Base-by-base conservation (phyloP, 2,797 vertebrate genomes). In the Phaenicophaeus curvirostris region DNA sequence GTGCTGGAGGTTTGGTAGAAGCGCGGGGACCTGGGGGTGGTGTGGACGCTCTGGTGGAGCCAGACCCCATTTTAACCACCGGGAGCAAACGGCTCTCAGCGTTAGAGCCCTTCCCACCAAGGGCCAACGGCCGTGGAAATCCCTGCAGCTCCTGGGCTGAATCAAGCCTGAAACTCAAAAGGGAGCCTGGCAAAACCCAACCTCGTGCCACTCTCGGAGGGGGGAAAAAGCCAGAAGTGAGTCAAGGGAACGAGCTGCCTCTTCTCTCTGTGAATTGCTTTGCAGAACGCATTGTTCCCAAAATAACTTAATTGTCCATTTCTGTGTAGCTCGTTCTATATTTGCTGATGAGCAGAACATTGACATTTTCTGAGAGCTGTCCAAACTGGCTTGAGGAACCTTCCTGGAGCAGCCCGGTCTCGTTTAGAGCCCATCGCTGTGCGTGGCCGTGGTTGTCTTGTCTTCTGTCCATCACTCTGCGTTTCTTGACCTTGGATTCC, bases 261-360 rank as follows among this genome's bases (percentile, higher is more conserved):
- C 77, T 74, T 33, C 81, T 68, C 91, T 65, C 54, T 93, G 62
- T 91, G 59, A 93, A 91, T 93, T 88, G 93, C 90, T 82, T 94
- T 94, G 67, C 91, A 69, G 85, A 93, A 73, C 48, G 59, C 37
- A 0, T 76, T 95, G 93, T 90, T 67, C 96, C 94, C 80, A 87
- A 95, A 96, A 96, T 96, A 96, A 88, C 91, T 75, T 81, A 77
- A 91, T 86, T 94, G 88, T 79, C 25, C 69, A 0, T 57, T 84
- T 94, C 87, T 94, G 5, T 19, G 58, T 62, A 17, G 80, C 81
- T 90, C 4, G 4, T 86, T 93, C 95, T 93, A 66, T 95, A 91
- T 96, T 95, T 93, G 94, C 88, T 91, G 94, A 90, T 81, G 94
- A 96, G 74, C 93, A 50, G 63, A 79, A 88, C 51, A 91, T 73